A percentile compares a stretch with the other conserved stretches of the same genome.
phyloP scores from a whole-genome alignment of 2,888 invertebrate species.

The Stenolophus ochropezus region DNA sequence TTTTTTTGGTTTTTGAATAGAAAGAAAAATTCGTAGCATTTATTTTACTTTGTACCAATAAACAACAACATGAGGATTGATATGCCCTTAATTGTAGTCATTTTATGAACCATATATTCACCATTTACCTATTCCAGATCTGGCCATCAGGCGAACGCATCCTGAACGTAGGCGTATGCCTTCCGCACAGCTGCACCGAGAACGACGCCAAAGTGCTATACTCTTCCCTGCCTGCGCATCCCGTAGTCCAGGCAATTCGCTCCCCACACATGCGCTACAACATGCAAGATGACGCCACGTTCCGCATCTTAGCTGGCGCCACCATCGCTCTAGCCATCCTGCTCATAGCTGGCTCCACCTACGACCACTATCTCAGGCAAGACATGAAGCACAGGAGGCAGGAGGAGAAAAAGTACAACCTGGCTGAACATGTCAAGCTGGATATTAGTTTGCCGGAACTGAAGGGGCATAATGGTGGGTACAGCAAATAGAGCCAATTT shows the following conservation, averaged over 20 bases:
- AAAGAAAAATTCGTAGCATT: too few species aligned
- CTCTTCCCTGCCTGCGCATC: neutral
- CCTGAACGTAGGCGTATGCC: conserved; percentile 84
- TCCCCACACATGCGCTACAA: conserved; percentile 80
- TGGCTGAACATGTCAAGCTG: conserved; percentile 70
- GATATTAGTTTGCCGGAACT: conserved; percentile 71
- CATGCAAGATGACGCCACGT: conserved; percentile 82
- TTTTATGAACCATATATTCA: too few species aligned
- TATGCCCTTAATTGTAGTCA: too few species aligned
- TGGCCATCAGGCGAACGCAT: conserved; percentile 74
- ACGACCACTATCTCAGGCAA: conserved; percentile 80
- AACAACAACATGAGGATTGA: too few species aligned
- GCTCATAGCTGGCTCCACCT: conserved; percentile 81
- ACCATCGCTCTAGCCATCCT: conserved; percentile 75
- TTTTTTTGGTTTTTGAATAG: too few species aligned
- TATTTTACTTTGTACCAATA: too few species aligned
- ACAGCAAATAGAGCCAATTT: neutral
- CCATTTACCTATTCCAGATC: neutral
- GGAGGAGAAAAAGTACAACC: conserved; percentile 68
- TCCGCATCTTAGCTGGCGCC: conserved; percentile 76
- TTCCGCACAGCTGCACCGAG: conserved; percentile 79
- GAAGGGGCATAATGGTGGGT: conserved; percentile 62
- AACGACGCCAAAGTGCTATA: neutral
- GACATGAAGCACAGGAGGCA: conserved; percentile 73
- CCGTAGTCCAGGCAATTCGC: conserved; percentile 78